These are phyloP conservation scores for Acanthosoma haemorrhoidale DNA, from an alignment of 2,888 invertebrate genomes.

Conservation along the genomic window DNA sequence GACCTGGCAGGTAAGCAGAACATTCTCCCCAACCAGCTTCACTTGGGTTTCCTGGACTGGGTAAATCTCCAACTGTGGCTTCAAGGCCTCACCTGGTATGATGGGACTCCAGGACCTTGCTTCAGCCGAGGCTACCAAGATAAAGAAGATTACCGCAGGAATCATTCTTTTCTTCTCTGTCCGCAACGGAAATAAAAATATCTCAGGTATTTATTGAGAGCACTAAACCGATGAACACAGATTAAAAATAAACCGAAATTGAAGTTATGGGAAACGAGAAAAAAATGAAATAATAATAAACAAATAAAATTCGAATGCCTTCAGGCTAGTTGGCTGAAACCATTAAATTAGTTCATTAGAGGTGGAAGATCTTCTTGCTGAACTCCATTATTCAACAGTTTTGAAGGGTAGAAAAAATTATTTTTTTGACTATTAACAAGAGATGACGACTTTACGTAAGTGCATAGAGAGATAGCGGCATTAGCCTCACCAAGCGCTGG, in stretches of 20 bases:
- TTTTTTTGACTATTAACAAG: neutral
- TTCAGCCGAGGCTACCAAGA: neutral
- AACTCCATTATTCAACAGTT: neutral
- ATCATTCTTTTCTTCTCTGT: neutral
- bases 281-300: neutral
- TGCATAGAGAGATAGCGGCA: neutral
- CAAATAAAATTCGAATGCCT: neutral
- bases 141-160: neutral
- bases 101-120: neutral
- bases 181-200: neutral
- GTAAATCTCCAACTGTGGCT: conserved; percentile 57
- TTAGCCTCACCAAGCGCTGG: neutral
- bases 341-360: neutral
- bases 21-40: conserved; percentile 67
- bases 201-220: too few relatives aligned
- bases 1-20: conserved; percentile 72
- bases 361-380: neutral
- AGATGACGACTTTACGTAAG: conserved; percentile 3
- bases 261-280: too few relatives aligned
- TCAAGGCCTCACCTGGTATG: neutral
- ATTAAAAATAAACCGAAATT: neutral
- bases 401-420: neutral
- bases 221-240: neutral
- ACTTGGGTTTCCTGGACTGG: conserved; percentile 64
- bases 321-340: too few relatives aligned